These are phyloP conservation scores for Liparis tanakae DNA, from an alignment of 2,797 vertebrate genomes.

Conservation along the genomic window DNA sequence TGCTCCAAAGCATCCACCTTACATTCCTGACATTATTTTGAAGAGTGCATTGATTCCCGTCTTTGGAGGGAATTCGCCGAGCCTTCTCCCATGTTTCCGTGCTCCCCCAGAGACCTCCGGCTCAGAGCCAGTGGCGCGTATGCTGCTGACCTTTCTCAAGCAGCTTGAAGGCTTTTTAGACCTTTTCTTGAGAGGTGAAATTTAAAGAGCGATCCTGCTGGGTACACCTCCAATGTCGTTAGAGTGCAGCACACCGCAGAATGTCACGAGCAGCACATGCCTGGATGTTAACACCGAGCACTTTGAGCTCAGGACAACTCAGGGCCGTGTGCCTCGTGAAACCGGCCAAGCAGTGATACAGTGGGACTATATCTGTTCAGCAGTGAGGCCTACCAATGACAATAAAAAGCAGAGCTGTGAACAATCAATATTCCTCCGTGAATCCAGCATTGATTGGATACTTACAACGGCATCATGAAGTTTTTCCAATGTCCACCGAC, in stretches of 20 bases:
- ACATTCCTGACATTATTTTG: conserved; percentile 29
- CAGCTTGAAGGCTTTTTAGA: conserved; percentile 77
- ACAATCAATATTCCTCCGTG: conserved; percentile 23
- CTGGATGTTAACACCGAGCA: conserved; percentile 45
- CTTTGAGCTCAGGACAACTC: conserved; percentile 57
- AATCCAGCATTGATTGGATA: conserved; percentile 37
- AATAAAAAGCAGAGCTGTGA: conserved; percentile 35
- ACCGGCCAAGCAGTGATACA: conserved; percentile 52
- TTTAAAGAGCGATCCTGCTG: conserved; percentile 69
- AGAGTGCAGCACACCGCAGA: conserved; percentile 45
- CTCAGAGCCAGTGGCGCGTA: conserved; percentile 47
- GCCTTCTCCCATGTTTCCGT: conserved; percentile 36
- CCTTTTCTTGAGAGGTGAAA: conserved; percentile 76
- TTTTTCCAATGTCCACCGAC: conserved; percentile 6
- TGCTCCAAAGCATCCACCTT: conserved; percentile 4
- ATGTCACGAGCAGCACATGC: conserved; percentile 43
- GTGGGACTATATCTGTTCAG: conserved; percentile 39
- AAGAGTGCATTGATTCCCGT: conserved; percentile 38
- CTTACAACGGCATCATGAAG: conserved; percentile 10
- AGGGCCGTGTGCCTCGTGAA: conserved; percentile 60
- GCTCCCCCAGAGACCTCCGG: conserved; percentile 4
- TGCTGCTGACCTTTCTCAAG: conserved; percentile 76
- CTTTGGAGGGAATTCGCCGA: conserved; percentile 24
- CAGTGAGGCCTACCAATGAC: conserved; percentile 7
- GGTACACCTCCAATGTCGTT: conserved; percentile 63